These are phyloP conservation scores for Cairina moschata DNA, from an alignment of 2,113 vertebrate species.

Conservation along the genomic window DNA sequence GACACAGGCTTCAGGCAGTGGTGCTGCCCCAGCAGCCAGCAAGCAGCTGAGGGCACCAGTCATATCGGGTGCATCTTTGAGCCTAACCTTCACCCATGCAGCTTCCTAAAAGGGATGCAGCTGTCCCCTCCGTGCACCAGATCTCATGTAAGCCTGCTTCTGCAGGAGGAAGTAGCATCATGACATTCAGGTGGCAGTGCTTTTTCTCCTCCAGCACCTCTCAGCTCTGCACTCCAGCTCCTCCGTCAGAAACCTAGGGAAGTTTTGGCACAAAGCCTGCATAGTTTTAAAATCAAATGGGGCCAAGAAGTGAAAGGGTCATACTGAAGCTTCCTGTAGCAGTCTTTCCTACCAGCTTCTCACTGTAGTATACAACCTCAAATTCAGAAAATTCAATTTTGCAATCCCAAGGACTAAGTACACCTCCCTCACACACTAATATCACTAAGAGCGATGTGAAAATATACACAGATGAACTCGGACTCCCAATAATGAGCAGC, in stretches of 20 bases:
- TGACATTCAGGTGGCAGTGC: background rate
- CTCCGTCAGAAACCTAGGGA: background rate
- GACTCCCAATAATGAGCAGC: background rate
- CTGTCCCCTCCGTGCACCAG: background rate
- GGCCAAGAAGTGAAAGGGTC: background rate
- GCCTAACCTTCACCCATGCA: background rate
- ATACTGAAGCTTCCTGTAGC: background rate
- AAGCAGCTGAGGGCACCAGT: rapidly evolving
- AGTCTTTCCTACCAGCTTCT: background rate
- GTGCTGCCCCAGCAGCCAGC: background rate
- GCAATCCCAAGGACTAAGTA: rapidly evolving
- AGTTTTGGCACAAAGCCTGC: background rate
- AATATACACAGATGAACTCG: background rate
- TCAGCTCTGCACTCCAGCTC: background rate
- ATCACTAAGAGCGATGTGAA: background rate
- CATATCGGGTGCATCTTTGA: background rate
- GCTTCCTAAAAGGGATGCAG: background rate
- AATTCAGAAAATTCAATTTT: background rate
- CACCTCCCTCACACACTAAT: background rate
- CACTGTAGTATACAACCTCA: background rate
- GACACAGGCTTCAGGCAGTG: background rate
- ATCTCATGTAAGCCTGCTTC: background rate
- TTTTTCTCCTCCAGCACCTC: background rate
- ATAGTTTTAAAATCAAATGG: background rate
- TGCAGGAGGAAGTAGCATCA: background rate